Evolutionary conservation across 2,888 invertebrate species (phyloP).

Genomic region (Drymonia ruficornis): DNA sequence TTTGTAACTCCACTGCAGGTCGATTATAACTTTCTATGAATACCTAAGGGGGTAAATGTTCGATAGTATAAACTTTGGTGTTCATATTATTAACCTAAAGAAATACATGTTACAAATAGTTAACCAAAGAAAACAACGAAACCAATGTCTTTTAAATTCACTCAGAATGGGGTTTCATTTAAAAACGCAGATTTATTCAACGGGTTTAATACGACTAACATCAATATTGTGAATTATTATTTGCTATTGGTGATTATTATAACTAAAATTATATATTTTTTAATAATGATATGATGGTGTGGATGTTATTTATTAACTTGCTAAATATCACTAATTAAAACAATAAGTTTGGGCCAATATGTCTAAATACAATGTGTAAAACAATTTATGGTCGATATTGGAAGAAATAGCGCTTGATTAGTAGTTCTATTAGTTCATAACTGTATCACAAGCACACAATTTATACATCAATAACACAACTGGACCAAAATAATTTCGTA

Average conservation of each 20-base stretch:
- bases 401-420: conserved; percentile 14
- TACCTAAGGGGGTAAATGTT: too few species aligned
- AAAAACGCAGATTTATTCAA: conserved; percentile 29
- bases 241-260: conserved; percentile 26
- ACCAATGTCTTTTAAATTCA: conserved; percentile 72
- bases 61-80: conserved; percentile 69
- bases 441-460: conserved; percentile 40
- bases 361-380: conserved; percentile 25
- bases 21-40: too few species aligned
- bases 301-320: conserved; percentile 17
- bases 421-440: conserved; percentile 25
- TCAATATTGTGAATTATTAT: conserved; percentile 35
- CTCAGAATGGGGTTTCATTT: conserved; percentile 41
- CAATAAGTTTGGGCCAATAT: conserved; percentile 21
- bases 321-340: conserved; percentile 29
- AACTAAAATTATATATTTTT: conserved; percentile 17
- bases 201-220: conserved; percentile 34
- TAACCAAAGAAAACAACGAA: conserved; percentile 70
- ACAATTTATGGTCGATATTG: conserved; percentile 28
- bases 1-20: too few species aligned
- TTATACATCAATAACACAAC: conserved; percentile 26
- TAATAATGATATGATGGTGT: conserved; percentile 26
- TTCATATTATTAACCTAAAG: conserved; percentile 67
- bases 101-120: conserved; percentile 66
- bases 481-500: conserved; percentile 31